Base-by-base conservation (phyloP, 2,797 vertebrate species). In the Enoplosus armatus region DNA sequence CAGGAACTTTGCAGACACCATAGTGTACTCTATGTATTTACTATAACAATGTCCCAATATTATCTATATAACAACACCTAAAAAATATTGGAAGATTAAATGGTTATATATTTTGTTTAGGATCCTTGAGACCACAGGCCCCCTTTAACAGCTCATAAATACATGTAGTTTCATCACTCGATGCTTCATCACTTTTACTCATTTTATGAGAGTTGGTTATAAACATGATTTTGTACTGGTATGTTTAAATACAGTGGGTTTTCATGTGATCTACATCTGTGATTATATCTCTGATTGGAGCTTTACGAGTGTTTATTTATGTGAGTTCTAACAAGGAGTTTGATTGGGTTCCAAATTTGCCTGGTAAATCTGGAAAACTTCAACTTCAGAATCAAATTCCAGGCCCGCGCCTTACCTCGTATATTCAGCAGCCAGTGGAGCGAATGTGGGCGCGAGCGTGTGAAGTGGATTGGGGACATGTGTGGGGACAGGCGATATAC, bases 281-380 rank as follows among this genome's bases (percentile, higher is more conserved):
- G 35, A 35, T 9, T 29, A 41, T 41, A 14, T 41, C 39, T 15
- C 41, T 43, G 6, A 5, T 7, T 43, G 41, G 41, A 43, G 41
- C 6, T 43, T 43, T 18, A 15, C 7, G 14, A 24, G 12, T 27
- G 50, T 53, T 53, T 53, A 14, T 53, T 53, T 6, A 27, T 18
- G 18, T 29, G 53, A 55, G 16, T 31, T 27, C 2, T 18, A 31
- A 31, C 8, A 27, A 8, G 22, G 15, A 27, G 53, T 20, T 16
- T 41, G 37, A 33, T 66, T 66, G 2, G 24, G 5, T 11, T 53
- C 15, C 43, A 1, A 3, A 85, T 89, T 91, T 91, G 83, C 82
- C 59, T 82, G 50, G 33, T 69, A 83, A 74, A 88, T 72, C 3
- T 27, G 1, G 2, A 53, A 1, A 14, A 87, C 77, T n/a, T n/a